Evolutionary conservation across 2,888 invertebrate species (phyloP).

Genomic region (Gnatocerus cornutus): DNA sequence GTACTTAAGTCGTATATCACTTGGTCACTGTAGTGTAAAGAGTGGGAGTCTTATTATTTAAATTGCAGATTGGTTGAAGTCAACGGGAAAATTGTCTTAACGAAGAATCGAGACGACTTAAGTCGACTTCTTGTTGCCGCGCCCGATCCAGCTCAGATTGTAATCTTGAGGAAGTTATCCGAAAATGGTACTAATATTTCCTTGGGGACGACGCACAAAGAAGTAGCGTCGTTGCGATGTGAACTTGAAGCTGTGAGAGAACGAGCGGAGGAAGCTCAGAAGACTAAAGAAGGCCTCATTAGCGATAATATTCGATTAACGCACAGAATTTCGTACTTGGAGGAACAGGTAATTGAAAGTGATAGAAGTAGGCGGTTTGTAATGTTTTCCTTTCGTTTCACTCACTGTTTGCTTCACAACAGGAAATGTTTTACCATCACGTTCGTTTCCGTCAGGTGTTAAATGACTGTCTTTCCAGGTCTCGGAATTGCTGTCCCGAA

Average conservation of each 20-base stretch:
- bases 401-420: too few relatives aligned
- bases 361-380: too few relatives aligned
- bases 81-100: constrained; percentile 84
- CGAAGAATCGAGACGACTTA: constrained; percentile 81
- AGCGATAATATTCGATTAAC: constrained; percentile 89
- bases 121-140: constrained; percentile 78
- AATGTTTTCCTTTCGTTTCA: too few relatives aligned
- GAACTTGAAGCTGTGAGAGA: constrained; percentile 76
- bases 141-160: constrained; percentile 78
- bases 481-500: constrained; percentile 72
- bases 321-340: constrained; percentile 91
- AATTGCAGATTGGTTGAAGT: constrained; percentile 82
- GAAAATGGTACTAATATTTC: constrained; percentile 62
- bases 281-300: constrained; percentile 78
- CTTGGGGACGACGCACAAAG: constrained; percentile 64
- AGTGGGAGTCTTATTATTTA: constrained; percentile 26
- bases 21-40: constrained; percentile 9
- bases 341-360: constrained; percentile 82
- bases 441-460: too few relatives aligned
- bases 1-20: constrained; percentile 13
- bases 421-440: too few relatives aligned
- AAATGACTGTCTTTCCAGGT: constrained; percentile 65
- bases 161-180: constrained; percentile 73
- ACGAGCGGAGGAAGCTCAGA: constrained; percentile 78
- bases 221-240: constrained; percentile 74